Percentiles rank a stretch among this genome's conserved stretches.
phyloP scores from a whole-genome alignment of 2,113 vertebrate genomes.

The Megaleporinus macrocephalus region DNA sequence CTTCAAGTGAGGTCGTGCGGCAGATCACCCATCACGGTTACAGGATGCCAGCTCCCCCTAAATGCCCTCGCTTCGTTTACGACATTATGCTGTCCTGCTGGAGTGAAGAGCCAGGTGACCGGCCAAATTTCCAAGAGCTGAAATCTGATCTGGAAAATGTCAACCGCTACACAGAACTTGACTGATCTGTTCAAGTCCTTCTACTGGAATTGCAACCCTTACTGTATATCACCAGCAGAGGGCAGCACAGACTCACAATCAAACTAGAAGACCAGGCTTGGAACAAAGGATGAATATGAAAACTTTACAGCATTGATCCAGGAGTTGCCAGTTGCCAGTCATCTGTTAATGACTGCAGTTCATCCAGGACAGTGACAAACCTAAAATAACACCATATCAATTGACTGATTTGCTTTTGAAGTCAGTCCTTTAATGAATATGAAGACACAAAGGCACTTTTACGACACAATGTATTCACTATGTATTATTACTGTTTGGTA shows the following conservation, averaged over 20 bases:
- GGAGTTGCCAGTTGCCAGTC: neutral
- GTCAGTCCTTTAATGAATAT: neutral
- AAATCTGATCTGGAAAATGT: conserved; percentile 51
- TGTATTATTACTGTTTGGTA: neutral
- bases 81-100: conserved; percentile 72
- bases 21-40: conserved; percentile 54
- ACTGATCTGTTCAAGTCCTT: neutral
- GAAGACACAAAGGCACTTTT: neutral
- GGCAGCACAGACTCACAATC: neutral
- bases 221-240: neutral
- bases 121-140: conserved; percentile 66
- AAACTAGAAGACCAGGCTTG: neutral
- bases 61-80: conserved; percentile 59
- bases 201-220: neutral
- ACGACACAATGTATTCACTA: neutral
- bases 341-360: neutral
- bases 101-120: conserved; percentile 57
- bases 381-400: neutral
- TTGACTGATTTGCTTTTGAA: neutral
- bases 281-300: neutral
- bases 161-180: conserved; percentile 16
- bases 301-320: neutral
- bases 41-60: conserved; percentile 60
- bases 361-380: neutral
- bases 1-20: conserved; percentile 56